Conservation (phyloP, 2,888 invertebrate species). For the Rhingia rostrata region DNA sequence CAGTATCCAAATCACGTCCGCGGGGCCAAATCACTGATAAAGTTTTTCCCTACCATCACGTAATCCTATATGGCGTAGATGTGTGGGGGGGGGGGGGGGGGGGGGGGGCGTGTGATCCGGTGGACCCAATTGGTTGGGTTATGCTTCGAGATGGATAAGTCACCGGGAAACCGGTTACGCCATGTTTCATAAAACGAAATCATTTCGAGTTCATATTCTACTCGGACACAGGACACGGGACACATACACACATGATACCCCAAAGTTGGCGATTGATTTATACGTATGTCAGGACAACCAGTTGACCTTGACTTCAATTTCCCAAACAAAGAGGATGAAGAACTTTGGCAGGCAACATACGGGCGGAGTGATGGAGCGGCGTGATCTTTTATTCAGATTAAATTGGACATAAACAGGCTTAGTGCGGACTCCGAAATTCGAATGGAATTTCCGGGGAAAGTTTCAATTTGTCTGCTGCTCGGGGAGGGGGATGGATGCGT, state of each 20-base stretch:
- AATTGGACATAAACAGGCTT: slow-evolving; percentile 70
- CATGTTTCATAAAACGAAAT: slow-evolving; percentile 69
- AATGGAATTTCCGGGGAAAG: slow-evolving; percentile 61
- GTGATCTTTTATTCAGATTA: slow-evolving; percentile 73
- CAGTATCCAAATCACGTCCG: slow-evolving; percentile 73
- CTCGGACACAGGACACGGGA: neutral
- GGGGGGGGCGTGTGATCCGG: too few relatives aligned
- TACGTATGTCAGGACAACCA: slow-evolving; percentile 29
- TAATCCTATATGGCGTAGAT: neutral
- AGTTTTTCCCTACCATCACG: slow-evolving; percentile 41
- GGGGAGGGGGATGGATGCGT: slow-evolving; percentile 10
- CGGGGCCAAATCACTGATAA: slow-evolving; percentile 72
- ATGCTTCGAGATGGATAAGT: slow-evolving; percentile 32
- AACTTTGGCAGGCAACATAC: slow-evolving; percentile 28
- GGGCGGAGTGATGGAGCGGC: slow-evolving; percentile 57
- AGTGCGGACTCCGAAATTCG: slow-evolving; percentile 35
- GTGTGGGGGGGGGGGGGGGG: too few relatives aligned
- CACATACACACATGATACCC: slow-evolving; percentile 8
- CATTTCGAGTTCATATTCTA: slow-evolving; percentile 32
- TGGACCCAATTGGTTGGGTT: slow-evolving; percentile 27
- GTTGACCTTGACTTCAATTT: slow-evolving; percentile 65
- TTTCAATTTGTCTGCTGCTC: slow-evolving; percentile 66
- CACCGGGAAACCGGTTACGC: slow-evolving; percentile 39
- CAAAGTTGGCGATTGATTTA: slow-evolving; percentile 68
- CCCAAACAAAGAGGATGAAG: neutral